Conservation (phyloP, 2,797 vertebrate species). For the Margarornis squamiger region DNA sequence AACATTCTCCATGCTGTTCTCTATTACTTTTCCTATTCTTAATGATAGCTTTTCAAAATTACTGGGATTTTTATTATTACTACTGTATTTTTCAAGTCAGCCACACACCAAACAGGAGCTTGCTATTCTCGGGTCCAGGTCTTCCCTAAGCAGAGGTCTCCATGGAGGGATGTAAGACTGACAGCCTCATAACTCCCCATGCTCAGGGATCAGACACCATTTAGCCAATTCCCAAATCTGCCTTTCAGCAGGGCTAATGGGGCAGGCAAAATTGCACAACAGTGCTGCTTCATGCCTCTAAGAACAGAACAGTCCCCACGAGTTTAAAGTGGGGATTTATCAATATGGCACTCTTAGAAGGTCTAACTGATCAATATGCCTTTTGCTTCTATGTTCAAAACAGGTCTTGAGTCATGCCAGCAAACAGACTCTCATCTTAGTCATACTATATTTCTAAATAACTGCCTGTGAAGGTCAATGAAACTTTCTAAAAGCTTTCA, state of each 20-base stretch:
- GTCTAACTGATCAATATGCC: background rate
- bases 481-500: background rate
- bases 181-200: background rate
- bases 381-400: background rate
- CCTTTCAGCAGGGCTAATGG: background rate
- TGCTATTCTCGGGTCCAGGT: background rate
- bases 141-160: background rate
- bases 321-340: background rate
- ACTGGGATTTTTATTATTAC: background rate
- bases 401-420: background rate
- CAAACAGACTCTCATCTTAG: background rate
- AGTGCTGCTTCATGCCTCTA: background rate
- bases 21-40: constrained; percentile 6
- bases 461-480: accelerated
- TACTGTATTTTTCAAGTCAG: background rate
- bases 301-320: background rate
- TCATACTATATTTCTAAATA: background rate
- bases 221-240: background rate
- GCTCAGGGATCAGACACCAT: background rate
- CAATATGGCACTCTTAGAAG: background rate
- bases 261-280: background rate
- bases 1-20: background rate
- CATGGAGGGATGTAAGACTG: background rate
- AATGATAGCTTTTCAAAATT: background rate
- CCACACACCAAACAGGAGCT: background rate